phyloP scores from a whole-genome alignment of 2,797 vertebrate genomes.

The Sitta carolinensis region DNA sequence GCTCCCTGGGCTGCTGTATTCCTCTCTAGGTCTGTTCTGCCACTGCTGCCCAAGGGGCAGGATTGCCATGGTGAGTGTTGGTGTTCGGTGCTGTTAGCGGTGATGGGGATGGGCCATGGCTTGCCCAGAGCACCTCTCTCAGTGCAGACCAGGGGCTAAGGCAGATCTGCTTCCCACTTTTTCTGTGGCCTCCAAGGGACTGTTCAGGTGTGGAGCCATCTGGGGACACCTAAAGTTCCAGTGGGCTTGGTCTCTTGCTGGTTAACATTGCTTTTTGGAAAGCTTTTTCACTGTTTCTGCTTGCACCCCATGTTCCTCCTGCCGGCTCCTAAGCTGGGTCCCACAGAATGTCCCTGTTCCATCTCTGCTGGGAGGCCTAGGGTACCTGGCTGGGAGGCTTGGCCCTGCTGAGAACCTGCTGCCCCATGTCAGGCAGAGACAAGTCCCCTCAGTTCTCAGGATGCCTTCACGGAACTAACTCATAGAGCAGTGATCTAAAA shows the following conservation, averaged over 20 bases:
- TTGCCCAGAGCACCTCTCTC: rapidly evolving
- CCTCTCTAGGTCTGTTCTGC: background rate
- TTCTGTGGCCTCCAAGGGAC: background rate
- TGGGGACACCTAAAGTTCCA: background rate
- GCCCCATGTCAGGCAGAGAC: background rate
- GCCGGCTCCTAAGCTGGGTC: no score
- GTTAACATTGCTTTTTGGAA: background rate
- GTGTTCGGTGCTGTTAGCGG: rapidly evolving
- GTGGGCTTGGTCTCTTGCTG: background rate
- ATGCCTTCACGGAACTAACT: background rate
- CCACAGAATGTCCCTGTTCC: no score
- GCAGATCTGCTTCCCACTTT: background rate
- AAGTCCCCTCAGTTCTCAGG: background rate
- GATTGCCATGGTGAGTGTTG: rapidly evolving
- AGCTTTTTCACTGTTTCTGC: rapidly evolving
- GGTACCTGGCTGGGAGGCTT: background rate
- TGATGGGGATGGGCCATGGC: rapidly evolving
- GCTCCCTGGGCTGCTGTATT: background rate
- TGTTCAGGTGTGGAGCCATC: background rate
- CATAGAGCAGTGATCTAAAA: rapidly evolving
- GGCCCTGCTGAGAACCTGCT: background rate
- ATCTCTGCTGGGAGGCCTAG: background rate
- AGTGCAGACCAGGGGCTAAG: no score
- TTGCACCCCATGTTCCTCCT: no score
- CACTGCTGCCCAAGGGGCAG: rapidly evolving